Percentiles rank a stretch among this genome's conserved stretches.
These are phyloP conservation scores for Poeciliopsis turrubarensis DNA, from an alignment of 2,113 vertebrate genomes.

Conservation along the genomic window DNA sequence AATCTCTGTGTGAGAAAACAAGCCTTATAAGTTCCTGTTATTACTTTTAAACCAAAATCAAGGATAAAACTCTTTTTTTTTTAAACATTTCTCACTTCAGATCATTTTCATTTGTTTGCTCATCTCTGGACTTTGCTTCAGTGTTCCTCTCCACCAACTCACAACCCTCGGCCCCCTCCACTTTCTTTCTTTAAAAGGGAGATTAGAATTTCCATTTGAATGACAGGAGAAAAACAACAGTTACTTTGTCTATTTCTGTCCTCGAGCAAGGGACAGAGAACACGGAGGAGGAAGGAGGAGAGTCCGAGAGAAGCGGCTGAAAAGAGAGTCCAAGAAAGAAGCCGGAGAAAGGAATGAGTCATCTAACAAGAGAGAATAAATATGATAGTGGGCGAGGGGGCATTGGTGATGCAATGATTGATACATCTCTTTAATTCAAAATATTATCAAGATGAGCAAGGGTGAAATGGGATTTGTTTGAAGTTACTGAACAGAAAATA, in stretches of 20 bases:
- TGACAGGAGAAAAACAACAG: constrained; percentile 91
- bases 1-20: neutral
- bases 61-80: constrained; percentile 55
- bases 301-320: constrained; percentile 47
- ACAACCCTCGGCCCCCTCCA: constrained; percentile 39
- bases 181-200: constrained; percentile 81
- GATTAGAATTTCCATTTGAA: constrained; percentile 98
- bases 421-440: constrained; percentile 58
- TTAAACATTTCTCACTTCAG: constrained; percentile 65
- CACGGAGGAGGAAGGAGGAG: constrained; percentile 36
- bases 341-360: constrained; percentile 83
- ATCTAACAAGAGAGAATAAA: constrained; percentile 52
- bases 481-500: constrained; percentile 29
- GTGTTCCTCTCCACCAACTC: constrained; percentile 30
- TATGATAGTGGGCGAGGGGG: constrained; percentile 23
- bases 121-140: constrained; percentile 49
- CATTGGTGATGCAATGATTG: constrained; percentile 81
- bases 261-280: constrained; percentile 70
- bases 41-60: constrained; percentile 24
- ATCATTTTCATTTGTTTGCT: constrained; percentile 52
- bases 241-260: constrained; percentile 86
- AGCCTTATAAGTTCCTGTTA: neutral
- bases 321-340: constrained; percentile 84
- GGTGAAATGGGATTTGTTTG: constrained; percentile 13
- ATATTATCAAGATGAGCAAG: constrained; percentile 43